Base-by-base conservation (phyloP, 1,140 invertebrate genomes). In the Oedothorax gibbosus region DNA sequence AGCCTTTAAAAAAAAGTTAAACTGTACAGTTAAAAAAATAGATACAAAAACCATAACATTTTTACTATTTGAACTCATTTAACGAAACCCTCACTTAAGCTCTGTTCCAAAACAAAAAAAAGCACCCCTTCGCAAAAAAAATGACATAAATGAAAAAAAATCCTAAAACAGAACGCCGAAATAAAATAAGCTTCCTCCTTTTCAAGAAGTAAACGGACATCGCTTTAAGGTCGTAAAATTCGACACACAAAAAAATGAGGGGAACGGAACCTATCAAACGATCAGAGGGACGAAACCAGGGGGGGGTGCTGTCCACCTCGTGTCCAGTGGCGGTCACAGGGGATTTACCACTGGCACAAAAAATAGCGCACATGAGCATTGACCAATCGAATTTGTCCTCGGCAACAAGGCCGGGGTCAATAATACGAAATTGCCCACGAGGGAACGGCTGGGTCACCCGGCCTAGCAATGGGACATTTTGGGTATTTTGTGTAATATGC, bases 311-410 rank as follows among this genome's bases (percentile, higher is more conserved):
- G 78, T 54, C 78, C 78, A 57, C 77, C 20, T 35, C 50, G 14
- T 57, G 77, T 69, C 77, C 54, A 35, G 54, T 57, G 35, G 35
- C 35, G 8, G 51, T 75, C 76, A 54, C 81, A 12, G 35, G 81
- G 68, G 81, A 76, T 75, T 76, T 56, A 35, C 72, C 8, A 50
- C 72, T 35, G 75, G 56, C 21, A 73, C n/a, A 84, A 84, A 84
- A 68, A 62, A 14, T 20, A 51, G 79, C 53, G n/a, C 66, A 66
- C 81, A 84, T 84, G 81, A 84, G 62, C 81, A 84, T 84, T 84
- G 81, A 84, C 81, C 81, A 84, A 84, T 84, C 81, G 81, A 84
- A 84, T 84, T 84, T 84, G 81, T 75, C 81, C 81, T 75, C 72
- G 72, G 62, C 62, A 72, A 51, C 68, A 51, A 18, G 50, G 53